These are phyloP conservation scores for Pycnomerus fuliginosus DNA, from an alignment of 2,888 invertebrate genomes.

Conservation along the genomic window DNA sequence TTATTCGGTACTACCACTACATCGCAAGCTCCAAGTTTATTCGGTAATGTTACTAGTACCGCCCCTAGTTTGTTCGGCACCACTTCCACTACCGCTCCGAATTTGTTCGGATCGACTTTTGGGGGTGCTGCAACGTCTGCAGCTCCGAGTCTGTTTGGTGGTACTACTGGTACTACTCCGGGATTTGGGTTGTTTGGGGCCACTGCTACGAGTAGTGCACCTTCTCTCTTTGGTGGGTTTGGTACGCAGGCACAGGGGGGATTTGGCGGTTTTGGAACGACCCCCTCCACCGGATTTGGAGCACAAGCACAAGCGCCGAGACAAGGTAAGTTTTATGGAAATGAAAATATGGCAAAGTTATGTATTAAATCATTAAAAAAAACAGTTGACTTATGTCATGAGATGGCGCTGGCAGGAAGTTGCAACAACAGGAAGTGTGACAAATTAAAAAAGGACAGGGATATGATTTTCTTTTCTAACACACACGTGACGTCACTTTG, in stretches of 20 bases:
- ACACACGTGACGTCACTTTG: too few relatives aligned
- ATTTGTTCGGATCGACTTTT: constrained; percentile 47
- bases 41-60: constrained; percentile 37
- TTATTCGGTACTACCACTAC: constrained; percentile 55
- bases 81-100: constrained; percentile 30
- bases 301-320: constrained; percentile 18
- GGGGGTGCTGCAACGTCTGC: constrained; percentile 37
- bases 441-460: too few relatives aligned
- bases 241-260: constrained; percentile 45
- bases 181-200: constrained; percentile 47
- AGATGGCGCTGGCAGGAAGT: too few relatives aligned
- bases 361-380: too few relatives aligned
- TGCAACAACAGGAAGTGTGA: too few relatives aligned
- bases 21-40: constrained; percentile 47
- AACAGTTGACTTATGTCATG: too few relatives aligned
- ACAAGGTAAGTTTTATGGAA: too few relatives aligned
- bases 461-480: too few relatives aligned
- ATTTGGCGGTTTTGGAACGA: constrained; percentile 53
- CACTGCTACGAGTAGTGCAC: constrained; percentile 39
- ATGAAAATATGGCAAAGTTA: too few relatives aligned
- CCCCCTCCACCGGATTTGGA: constrained; percentile 50
- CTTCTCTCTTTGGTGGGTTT: constrained; percentile 46
- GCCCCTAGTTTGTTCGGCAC: constrained; percentile 54
- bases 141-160: constrained; percentile 38
- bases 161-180: constrained; percentile 28